A percentile compares a stretch with the other conserved stretches of the same genome.
Evolutionary conservation across 2,113 vertebrate genomes (phyloP).

Genomic region (Myotis lucifugus): DNA sequence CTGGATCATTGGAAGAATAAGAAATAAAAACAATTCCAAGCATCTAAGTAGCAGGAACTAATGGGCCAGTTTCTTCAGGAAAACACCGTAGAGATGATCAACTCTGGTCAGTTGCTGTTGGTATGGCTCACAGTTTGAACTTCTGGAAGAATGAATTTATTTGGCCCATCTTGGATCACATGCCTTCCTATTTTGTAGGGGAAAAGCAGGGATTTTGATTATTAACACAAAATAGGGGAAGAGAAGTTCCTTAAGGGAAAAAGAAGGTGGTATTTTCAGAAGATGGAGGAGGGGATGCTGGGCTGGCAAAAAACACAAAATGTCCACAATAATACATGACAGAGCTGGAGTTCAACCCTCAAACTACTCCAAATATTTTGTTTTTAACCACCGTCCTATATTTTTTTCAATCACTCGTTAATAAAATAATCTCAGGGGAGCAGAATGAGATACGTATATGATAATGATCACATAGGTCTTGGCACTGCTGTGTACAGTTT

Average conservation of each 20-base stretch:
- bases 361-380: neutral
- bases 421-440: neutral
- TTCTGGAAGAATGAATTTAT: neutral
- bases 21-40: neutral
- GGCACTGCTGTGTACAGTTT: neutral
- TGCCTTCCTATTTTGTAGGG: neutral
- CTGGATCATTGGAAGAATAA: neutral
- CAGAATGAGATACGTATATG: neutral
- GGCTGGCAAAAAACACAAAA: neutral
- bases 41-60: neutral
- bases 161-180: neutral
- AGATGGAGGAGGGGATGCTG: neutral
- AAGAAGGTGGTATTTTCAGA: neutral
- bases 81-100: neutral
- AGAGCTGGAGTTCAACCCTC: neutral
- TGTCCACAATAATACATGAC: neutral
- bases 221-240: neutral
- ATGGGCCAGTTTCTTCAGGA: neutral
- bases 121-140: neutral
- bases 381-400: neutral
- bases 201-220: neutral
- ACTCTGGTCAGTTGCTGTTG: neutral
- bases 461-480: neutral
- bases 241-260: neutral
- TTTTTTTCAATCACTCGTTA: neutral